Percentiles rank a stretch among this genome's conserved stretches.
These are phyloP conservation scores for Delphinus delphis DNA, from an alignment of 2,113 vertebrate genomes.

Conservation along the genomic window DNA sequence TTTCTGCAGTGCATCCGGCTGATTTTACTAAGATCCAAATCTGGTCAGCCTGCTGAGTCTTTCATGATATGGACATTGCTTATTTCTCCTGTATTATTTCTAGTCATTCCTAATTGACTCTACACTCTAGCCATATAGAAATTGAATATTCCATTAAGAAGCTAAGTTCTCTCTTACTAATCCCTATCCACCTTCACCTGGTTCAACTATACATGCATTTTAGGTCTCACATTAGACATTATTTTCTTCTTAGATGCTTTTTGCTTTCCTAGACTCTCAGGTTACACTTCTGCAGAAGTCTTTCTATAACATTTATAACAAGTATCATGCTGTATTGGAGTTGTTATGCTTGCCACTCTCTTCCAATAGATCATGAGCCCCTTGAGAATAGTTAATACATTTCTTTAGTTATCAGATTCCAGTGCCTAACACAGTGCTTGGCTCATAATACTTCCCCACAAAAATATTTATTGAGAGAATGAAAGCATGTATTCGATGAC, in stretches of 20 bases:
- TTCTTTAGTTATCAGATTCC: neutral
- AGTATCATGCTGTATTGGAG: neutral
- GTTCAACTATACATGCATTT: neutral
- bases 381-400: neutral
- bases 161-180: neutral
- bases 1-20: neutral
- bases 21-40: neutral
- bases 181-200: neutral
- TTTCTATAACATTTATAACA: neutral
- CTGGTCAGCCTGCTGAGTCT: neutral
- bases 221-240: neutral
- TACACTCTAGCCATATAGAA: neutral
- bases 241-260: neutral
- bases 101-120: neutral
- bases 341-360: neutral
- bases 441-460: neutral
- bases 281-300: conserved; percentile 11
- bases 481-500: neutral
- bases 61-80: neutral
- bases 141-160: neutral
- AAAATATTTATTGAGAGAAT: neutral
- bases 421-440: neutral
- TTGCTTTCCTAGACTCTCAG: neutral
- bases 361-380: neutral
- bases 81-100: neutral